phyloP scores from a whole-genome alignment of 2,888 invertebrate genomes.

The Coelopa pilipes region DNA sequence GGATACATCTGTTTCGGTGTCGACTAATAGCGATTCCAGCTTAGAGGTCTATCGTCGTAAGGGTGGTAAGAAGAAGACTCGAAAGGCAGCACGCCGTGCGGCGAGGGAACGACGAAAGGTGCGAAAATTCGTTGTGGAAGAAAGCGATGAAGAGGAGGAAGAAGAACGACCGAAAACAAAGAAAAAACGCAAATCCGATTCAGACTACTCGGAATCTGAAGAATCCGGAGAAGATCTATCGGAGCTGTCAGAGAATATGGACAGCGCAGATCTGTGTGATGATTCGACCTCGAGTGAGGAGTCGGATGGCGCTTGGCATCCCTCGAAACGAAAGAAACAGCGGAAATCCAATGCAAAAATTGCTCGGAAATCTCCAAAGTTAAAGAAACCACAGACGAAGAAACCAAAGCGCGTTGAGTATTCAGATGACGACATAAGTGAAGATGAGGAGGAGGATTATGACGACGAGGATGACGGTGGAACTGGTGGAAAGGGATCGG shows the following conservation, averaged over 20 bases:
- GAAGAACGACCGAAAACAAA: conserved; percentile 68
- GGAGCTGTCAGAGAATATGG: conserved; percentile 63
- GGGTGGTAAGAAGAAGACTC: conserved; percentile 68
- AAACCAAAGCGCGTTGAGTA: conserved; percentile 59
- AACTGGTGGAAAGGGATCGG: conserved; percentile 57
- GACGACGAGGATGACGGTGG: conserved; percentile 70
- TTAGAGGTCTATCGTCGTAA: conserved; percentile 68
- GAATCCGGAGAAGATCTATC: conserved; percentile 61
- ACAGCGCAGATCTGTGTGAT: conserved; percentile 66
- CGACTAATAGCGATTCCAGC: conserved; percentile 71
- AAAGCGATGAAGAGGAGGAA: conserved; percentile 69
- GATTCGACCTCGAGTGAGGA: conserved; percentile 63
- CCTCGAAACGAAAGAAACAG: conserved; percentile 62
- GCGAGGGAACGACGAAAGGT: conserved; percentile 63
- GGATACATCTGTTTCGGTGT: conserved; percentile 69
- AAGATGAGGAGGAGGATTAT: conserved; percentile 74
- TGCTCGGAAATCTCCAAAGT: conserved; percentile 58
- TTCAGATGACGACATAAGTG: conserved; percentile 61
- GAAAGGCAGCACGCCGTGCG: conserved; percentile 68
- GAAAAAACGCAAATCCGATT: conserved; percentile 68
- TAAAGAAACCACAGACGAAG: conserved; percentile 52
- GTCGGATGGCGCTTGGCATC: conserved; percentile 64
- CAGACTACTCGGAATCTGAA: conserved; percentile 72
- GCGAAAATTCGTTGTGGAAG: conserved; percentile 68
- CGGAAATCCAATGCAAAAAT: conserved; percentile 50